These are phyloP conservation scores for Drosophila seguyi DNA, from an alignment of 1,140 invertebrate genomes.

Conservation along the genomic window DNA sequence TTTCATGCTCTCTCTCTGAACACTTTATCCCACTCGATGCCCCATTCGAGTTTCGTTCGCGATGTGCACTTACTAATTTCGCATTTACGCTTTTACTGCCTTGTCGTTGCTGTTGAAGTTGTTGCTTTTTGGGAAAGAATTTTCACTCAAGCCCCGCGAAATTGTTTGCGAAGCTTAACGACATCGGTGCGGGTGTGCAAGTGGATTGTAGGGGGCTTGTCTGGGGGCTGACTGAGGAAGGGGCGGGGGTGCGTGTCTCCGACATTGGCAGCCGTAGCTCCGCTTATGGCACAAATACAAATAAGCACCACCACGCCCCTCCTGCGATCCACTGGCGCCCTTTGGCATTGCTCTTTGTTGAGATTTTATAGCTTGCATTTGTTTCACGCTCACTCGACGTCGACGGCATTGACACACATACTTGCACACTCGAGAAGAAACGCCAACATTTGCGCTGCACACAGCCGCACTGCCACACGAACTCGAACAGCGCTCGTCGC, in stretches of 20 bases:
- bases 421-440: slow-evolving; percentile 54
- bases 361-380: slow-evolving; percentile 82
- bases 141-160: slow-evolving; percentile 46
- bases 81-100: slow-evolving; percentile 36
- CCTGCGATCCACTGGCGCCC: slow-evolving; percentile 26
- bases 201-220: slow-evolving; percentile 11
- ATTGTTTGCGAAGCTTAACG: slow-evolving; percentile 72
- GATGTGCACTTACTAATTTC: slow-evolving; percentile 35
- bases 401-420: slow-evolving; percentile 80
- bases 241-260: slow-evolving; percentile 30
- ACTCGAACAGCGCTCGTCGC: slow-evolving; percentile 4
- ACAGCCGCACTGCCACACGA: slow-evolving; percentile 20
- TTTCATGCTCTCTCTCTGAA: not conserved
- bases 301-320: slow-evolving; percentile 28
- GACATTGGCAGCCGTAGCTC: slow-evolving; percentile 52
- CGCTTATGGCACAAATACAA: slow-evolving; percentile 67
- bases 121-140: slow-evolving; percentile 26
- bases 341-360: slow-evolving; percentile 69
- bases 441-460: slow-evolving; percentile 64
- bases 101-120: slow-evolving; percentile 14
- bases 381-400: slow-evolving; percentile 81
- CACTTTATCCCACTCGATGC: slow-evolving; percentile 7
- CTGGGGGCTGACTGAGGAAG: slow-evolving; percentile 17
- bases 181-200: not conserved
- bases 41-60: slow-evolving; percentile 4